These are phyloP conservation scores for Stichopus horrens DNA, from an alignment of 53 echinoderm and acorn worm species.

Conservation along the genomic window DNA sequence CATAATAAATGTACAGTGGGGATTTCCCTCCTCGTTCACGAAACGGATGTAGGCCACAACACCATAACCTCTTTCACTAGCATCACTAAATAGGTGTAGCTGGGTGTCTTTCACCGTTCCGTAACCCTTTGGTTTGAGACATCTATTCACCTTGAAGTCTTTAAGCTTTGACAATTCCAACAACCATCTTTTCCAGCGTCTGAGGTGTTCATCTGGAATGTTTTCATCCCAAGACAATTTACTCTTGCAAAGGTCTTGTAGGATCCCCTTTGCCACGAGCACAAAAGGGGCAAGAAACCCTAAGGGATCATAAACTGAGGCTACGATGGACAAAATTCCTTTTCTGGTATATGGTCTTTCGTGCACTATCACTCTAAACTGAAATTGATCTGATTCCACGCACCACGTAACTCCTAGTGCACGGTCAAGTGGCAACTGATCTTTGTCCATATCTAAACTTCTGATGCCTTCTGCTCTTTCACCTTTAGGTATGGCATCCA, in stretches of 20 bases:
- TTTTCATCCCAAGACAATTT: background rate
- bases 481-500: constrained; percentile 41
- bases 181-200: constrained; percentile 44
- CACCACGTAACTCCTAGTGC: constrained; percentile 30
- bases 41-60: constrained; percentile 47
- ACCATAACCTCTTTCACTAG: constrained; percentile 53
- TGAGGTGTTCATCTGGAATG: background rate
- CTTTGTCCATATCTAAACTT: constrained; percentile 44
- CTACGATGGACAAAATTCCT: background rate
- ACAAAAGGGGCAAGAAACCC: constrained; percentile 54
- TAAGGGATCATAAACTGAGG: background rate
- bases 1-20: constrained; percentile 37
- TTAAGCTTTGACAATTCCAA: constrained; percentile 44
- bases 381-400: constrained; percentile 36
- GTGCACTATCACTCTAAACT: constrained; percentile 23
- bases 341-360: background rate
- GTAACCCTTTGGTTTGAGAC: constrained; percentile 47
- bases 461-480: constrained; percentile 48
- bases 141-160: background rate
- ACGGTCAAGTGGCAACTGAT: background rate
- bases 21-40: constrained; percentile 23
- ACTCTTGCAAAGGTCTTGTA: constrained; percentile 42
- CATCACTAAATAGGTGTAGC: constrained; percentile 57
- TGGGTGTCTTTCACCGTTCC: constrained; percentile 15
- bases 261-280: constrained; percentile 51